phyloP scores from a whole-genome alignment of 2,888 invertebrate genomes.

The Acleris cristana region DNA sequence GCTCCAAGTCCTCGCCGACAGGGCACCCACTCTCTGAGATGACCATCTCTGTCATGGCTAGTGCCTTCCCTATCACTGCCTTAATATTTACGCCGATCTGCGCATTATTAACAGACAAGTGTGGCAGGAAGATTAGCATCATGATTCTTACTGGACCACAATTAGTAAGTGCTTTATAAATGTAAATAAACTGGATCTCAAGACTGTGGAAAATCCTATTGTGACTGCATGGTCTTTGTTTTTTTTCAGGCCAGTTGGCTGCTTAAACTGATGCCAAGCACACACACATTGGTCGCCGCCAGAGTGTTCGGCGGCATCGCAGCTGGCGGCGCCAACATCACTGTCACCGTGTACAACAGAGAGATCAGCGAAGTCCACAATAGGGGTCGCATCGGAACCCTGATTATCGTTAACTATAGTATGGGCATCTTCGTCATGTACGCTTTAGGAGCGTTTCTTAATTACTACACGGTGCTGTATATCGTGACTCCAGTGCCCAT shows the following conservation, averaged over 20 bases:
- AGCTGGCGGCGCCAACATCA: conserved; percentile 61
- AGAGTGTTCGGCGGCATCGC: conserved; percentile 58
- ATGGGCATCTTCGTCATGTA: conserved; percentile 59
- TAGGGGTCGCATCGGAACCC: conserved; percentile 59
- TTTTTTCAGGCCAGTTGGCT: conserved; percentile 63
- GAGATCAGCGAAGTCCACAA: conserved; percentile 67
- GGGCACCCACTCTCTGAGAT: conserved; percentile 51
- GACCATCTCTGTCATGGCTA: conserved; percentile 60
- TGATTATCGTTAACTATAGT: conserved; percentile 57
- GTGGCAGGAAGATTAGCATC: conserved; percentile 60
- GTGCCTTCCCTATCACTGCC: conserved; percentile 59
- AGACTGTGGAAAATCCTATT: no score
- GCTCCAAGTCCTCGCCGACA: conserved; percentile 48
- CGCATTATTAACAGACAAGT: conserved; percentile 54
- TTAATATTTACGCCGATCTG: conserved; percentile 57
- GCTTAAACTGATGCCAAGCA: conserved; percentile 47
- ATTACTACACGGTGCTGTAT: conserved; percentile 60
- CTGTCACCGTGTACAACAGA: conserved; percentile 64
- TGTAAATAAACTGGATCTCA: no score
- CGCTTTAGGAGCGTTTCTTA: conserved; percentile 59
- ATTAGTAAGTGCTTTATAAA: conserved; percentile 49
- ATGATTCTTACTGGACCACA: conserved; percentile 66
- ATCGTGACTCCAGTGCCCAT: conserved; percentile 54
- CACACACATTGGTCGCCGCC: conserved; percentile 53
- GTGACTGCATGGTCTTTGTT: no score